Base-by-base conservation (phyloP, 2,888 invertebrate genomes). In the Cryptocephalus moraei region DNA sequence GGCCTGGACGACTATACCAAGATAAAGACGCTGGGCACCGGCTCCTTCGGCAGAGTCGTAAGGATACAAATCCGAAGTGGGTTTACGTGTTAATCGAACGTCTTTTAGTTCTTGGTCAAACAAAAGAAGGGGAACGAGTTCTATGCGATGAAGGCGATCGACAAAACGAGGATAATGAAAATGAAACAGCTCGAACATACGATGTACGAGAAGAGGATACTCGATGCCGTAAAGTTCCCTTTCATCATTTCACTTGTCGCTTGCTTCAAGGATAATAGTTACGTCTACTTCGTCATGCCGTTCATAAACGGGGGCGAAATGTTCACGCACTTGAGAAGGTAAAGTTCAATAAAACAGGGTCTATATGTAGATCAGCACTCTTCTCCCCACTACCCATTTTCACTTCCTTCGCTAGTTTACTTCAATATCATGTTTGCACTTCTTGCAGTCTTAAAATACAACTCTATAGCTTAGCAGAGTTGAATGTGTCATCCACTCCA, bases 31-130 rank as follows among this genome's bases (percentile, higher is more conserved):
- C 72, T 95, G 46, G 94, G 94, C 1, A 83, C 86, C 0, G 94
- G 94, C n/a, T 91, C 91, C 0, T 95, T 93, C 67, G 94, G 94
- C 2, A 79, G 86, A 59, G 94, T 95, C 31, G 78, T 91, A 59
- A 61, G 52, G 6, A 6, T 2, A 6, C 12, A 6, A 36, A 10
- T 33, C 14, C 9, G 3, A 22, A 40, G 3, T 4, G 6, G 2
- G 2, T n/a, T 12, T 41, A 12, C 36, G 11, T 36, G 11, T 36
- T 36, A 22, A 22, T 22, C 9, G 38, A 22, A 44, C 9, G 9
- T 47, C 4, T 53, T 55, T 47, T 45, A 68, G 67, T 48, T 63
- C 39, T 66, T 86, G 33, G 71, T 79, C n/a, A 79, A 74, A 66
- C 80, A 87, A 58, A 12, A 36, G 12, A 77, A 75, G 58, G 68